Evolutionary conservation across 2,113 vertebrate genomes (phyloP).

Genomic region (Zosterops japonicus): DNA sequence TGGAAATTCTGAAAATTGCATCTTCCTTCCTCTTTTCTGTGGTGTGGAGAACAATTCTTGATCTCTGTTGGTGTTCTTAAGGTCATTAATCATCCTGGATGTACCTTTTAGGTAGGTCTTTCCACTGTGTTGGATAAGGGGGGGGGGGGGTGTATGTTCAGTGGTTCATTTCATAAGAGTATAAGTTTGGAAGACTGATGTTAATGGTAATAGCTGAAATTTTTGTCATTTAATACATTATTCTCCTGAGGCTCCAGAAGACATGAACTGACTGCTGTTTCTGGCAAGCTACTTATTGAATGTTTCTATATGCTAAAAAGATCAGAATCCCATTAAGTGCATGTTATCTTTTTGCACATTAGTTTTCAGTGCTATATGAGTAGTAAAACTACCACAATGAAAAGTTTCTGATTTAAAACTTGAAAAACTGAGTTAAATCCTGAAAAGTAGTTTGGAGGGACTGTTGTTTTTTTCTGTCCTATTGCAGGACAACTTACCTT

Average conservation of each 20-base stretch:
- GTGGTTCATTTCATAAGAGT: background rate
- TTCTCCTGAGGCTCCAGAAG: background rate
- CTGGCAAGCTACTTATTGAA: background rate
- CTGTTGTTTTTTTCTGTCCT: background rate
- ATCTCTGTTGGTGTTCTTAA: background rate
- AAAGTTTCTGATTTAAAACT: background rate
- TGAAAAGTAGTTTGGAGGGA: background rate
- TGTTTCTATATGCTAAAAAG: background rate
- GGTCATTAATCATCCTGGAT: background rate
- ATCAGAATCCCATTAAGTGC: background rate
- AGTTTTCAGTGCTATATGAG: background rate
- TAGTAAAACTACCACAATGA: background rate
- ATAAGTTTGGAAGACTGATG: background rate
- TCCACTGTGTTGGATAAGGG: background rate
- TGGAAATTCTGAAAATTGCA: background rate
- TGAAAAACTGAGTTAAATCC: background rate
- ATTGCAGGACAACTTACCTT: background rate
- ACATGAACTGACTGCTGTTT: background rate
- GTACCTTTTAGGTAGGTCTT: background rate
- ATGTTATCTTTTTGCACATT: background rate
- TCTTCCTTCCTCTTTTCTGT: background rate
- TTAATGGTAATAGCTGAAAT: background rate
- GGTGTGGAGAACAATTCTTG: background rate
- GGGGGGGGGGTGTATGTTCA: background rate
- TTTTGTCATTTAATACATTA: background rate